Base-by-base conservation (phyloP, 1,140 invertebrate genomes). In the Ips nitidus region DNA sequence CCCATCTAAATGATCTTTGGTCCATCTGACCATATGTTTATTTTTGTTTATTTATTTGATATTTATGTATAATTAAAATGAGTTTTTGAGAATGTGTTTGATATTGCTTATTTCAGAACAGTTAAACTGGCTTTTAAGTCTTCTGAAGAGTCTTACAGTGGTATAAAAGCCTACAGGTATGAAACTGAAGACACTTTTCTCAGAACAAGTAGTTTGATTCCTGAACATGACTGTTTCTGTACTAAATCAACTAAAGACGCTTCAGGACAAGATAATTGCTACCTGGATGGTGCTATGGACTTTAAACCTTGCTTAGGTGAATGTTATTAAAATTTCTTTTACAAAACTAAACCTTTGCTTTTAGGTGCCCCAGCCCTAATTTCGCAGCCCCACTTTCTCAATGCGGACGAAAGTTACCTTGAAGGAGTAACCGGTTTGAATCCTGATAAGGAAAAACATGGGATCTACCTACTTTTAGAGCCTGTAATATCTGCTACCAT, bases 321-420 rank as follows among this genome's bases (percentile, higher is more conserved):
- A 56, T 66, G 2, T 59, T 41, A n/a, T 7, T 5, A 42, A 41
- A 56, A 40, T 56, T 3, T 61, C 38, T 68, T 36, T 41, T 43
- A 61, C 6, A 56, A 56, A 69, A 36, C 45, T 67, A 50, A 58
- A 60, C 50, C 42, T 64, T 69, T 57, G 38, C 68, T 73, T 74
- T 56, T 43, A 76, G 75, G 72, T 36, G 71, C 63, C 41, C 76
- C 77, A 7, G 53, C 75, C 5, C 41, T 78, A 55, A 43, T 76
- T 52, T 76, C 77, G 1, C 73, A 73, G 47, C 77, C 77, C 7
- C 77, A 78, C 70, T 75, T 77, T 52, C 50, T 78, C 22, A 72
- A 74, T 65, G 76, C 75, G 3, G 66, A 77, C 66, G 62, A 72
- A 56, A 59, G 71, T 40, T 77, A 76, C 57, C 7, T 55, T 4